phyloP scores from a whole-genome alignment of 1,140 invertebrate species.

The Doryteuthis pealeii region DNA sequence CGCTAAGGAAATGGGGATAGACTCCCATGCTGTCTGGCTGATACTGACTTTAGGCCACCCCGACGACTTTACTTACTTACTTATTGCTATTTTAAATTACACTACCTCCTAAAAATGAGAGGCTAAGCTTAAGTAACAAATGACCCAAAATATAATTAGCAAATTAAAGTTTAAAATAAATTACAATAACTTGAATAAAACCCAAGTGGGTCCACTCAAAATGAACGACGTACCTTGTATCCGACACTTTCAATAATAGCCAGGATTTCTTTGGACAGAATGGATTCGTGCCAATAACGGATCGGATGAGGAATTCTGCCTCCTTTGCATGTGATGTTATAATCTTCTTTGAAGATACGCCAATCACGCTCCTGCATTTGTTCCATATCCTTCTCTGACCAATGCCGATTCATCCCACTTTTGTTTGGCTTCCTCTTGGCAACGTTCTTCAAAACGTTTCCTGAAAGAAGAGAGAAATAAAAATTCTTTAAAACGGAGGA shows the following conservation, averaged over 20 bases:
- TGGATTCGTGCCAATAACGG: slow-evolving; percentile 90
- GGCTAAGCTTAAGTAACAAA: too few species aligned
- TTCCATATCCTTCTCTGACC: slow-evolving; percentile 89
- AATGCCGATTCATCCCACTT: slow-evolving; percentile 98
- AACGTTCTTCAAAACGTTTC: slow-evolving; percentile 87
- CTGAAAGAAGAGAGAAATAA: slow-evolving; percentile 59
- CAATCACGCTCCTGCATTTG: slow-evolving; percentile 99
- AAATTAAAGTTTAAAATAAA: too few species aligned
- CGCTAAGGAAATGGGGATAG: too few species aligned
- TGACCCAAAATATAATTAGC: too few species aligned
- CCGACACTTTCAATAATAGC: slow-evolving; percentile 95
- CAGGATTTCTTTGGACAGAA: slow-evolving; percentile 86
- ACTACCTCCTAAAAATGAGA: too few species aligned
- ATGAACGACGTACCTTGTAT: slow-evolving; percentile 77
- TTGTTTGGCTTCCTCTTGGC: slow-evolving; percentile 97
- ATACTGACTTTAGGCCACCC: too few species aligned
- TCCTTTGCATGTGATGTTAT: slow-evolving; percentile 98
- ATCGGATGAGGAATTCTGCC: slow-evolving; percentile 97
- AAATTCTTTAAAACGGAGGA: too few species aligned
- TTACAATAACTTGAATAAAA: too few species aligned
- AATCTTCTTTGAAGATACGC: slow-evolving; percentile 99
- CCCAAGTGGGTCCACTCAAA: too few species aligned
- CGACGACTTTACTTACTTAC: too few species aligned
- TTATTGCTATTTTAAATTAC: too few species aligned
- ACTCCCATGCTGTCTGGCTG: too few species aligned